Conservation (phyloP, 2,888 invertebrate species). For the Sphaerophoria taeniata region DNA sequence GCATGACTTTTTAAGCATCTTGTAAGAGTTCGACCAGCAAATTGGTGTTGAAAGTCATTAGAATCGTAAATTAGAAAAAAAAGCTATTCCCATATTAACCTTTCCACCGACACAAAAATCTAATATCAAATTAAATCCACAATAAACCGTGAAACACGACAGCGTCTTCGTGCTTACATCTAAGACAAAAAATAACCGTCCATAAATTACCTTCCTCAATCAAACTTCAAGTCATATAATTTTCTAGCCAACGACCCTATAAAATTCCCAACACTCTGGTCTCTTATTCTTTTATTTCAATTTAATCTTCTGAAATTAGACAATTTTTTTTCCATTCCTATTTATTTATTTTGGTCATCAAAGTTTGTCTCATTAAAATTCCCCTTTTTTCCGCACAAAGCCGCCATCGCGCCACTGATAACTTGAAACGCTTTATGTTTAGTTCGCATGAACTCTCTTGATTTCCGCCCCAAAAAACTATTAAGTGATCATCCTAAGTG, state of each 20-base stretch:
- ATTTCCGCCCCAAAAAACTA: conserved; percentile 40
- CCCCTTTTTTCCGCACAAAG: not conserved
- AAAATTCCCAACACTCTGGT: not conserved
- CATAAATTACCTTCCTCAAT: conserved; percentile 7
- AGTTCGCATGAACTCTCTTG: conserved; percentile 34
- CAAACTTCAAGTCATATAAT: conserved; percentile 9
- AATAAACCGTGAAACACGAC: too few species aligned
- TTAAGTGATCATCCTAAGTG: conserved; percentile 21
- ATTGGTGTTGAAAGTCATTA: too few species aligned
- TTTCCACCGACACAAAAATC: too few species aligned
- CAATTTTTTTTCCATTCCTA: not conserved
- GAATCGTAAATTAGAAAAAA: too few species aligned
- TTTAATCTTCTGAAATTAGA: conserved; percentile 21
- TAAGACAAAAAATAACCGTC: too few species aligned
- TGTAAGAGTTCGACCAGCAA: too few species aligned
- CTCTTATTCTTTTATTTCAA: not conserved
- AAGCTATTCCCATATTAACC: too few species aligned
- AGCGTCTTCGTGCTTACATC: too few species aligned
- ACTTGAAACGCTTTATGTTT: conserved; percentile 16
- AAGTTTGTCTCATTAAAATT: conserved; percentile 28
- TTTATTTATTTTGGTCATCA: conserved; percentile 20
- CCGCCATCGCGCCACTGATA: conserved; percentile 17
- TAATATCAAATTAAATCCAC: too few species aligned
- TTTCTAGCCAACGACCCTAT: conserved; percentile 18
- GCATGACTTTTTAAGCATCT: too few species aligned